Percentiles rank a stretch among this genome's conserved stretches.
Conservation (phyloP, 1,140 invertebrate genomes). For the Aphaenogaster floridana region DNA sequence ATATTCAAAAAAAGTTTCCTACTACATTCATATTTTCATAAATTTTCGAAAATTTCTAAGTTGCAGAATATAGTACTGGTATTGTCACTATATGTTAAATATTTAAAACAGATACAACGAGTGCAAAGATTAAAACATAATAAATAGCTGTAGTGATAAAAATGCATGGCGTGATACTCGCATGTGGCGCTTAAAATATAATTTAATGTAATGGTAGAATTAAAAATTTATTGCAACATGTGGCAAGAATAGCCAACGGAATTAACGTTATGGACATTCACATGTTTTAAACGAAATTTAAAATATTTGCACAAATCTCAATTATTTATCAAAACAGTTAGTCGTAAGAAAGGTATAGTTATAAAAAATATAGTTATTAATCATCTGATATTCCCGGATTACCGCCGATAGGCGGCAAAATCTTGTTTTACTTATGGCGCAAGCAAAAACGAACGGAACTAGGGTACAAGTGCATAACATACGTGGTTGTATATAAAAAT, state of each 20-base stretch:
- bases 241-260: conserved; percentile 5
- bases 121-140: conserved; percentile 15
- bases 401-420: background rate
- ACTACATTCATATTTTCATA: background rate
- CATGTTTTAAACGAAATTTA: background rate
- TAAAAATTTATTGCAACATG: background rate
- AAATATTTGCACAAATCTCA: background rate
- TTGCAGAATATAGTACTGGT: background rate
- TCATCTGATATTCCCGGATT: background rate
- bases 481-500: conserved; percentile 54
- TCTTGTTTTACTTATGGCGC: background rate
- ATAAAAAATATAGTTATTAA: background rate
- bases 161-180: background rate
- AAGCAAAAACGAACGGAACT: background rate
- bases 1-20: background rate
- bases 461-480: conserved; percentile 41
- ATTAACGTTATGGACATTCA: background rate
- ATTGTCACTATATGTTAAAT: background rate
- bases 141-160: background rate
- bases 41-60: background rate
- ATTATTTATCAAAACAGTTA: background rate
- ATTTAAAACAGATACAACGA: background rate
- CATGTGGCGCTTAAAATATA: background rate
- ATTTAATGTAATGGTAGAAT: background rate
- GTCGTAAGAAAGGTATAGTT: background rate